These are phyloP conservation scores for Andrena camellia DNA, from an alignment of 2,888 invertebrate species.

Conservation along the genomic window DNA sequence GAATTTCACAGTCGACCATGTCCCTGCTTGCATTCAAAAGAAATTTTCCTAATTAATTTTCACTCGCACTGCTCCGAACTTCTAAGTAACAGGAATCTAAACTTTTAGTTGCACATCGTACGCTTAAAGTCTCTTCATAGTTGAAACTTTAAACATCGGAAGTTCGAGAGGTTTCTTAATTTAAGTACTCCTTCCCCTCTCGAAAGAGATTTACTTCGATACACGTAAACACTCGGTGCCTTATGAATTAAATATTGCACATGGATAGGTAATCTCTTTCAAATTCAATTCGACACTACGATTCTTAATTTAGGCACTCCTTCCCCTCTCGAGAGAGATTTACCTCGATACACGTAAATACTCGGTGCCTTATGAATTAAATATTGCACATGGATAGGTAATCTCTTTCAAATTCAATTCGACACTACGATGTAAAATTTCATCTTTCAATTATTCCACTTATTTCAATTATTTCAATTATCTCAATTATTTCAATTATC, in stretches of 20 bases:
- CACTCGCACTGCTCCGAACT: slow-evolving; percentile 13
- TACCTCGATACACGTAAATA: not conserved
- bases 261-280: no score
- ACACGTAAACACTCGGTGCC: not conserved
- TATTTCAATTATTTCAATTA: no score
- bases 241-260: no score
- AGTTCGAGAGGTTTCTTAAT: slow-evolving; percentile 2
- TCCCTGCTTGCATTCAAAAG: not conserved
- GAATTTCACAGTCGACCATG: not conserved
- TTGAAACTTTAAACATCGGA: slow-evolving; percentile 22
- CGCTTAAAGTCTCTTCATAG: slow-evolving; percentile 4
- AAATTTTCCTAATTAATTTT: slow-evolving; percentile 19
- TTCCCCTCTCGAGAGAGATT: not conserved
- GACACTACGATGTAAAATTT: no score
- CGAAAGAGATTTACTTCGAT: not conserved
- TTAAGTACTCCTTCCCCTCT: not conserved
- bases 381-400: no score
- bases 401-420: no score
- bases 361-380: not conserved
- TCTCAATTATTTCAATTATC: no score
- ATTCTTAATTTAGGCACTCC: not conserved
- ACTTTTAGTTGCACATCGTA: slow-evolving; percentile 4
- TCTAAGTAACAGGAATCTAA: slow-evolving; percentile 8
- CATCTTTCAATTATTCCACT: no score
- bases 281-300: no score